Evolutionary conservation across 2,113 vertebrate genomes (phyloP).

Genomic region (Machaerirhynchus nigripectus): DNA sequence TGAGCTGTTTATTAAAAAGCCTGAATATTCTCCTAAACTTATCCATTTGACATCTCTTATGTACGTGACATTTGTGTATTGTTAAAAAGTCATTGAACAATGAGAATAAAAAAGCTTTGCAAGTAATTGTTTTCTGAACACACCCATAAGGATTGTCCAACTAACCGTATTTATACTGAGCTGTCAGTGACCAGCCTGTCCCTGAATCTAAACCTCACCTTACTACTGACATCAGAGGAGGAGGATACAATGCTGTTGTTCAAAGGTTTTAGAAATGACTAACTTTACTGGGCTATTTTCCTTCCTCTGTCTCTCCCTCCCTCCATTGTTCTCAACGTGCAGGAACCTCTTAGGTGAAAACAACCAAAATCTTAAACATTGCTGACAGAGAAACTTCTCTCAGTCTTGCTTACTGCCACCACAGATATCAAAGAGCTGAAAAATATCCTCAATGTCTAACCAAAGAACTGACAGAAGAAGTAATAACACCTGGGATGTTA

Average conservation of each 20-base stretch:
- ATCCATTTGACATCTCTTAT: not conserved
- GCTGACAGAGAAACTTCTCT: not conserved
- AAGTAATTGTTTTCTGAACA: not conserved
- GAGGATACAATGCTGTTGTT: not conserved
- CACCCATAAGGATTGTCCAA: not conserved
- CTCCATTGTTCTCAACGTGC: not conserved
- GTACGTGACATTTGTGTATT: not conserved
- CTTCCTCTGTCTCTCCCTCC: not conserved
- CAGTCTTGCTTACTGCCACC: not conserved
- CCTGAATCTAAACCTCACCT: not conserved
- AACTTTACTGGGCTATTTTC: not conserved
- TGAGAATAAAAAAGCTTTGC: not conserved
- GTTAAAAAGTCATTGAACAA: not conserved
- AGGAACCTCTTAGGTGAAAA: not conserved
- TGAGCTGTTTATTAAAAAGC: not conserved
- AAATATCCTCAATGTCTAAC: not conserved
- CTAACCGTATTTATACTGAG: rapidly evolving
- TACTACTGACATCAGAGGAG: not conserved
- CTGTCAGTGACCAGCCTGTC: not conserved
- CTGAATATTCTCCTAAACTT: not conserved
- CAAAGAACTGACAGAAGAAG: not conserved
- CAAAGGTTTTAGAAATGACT: not conserved
- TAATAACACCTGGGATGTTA: not conserved
- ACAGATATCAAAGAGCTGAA: not conserved
- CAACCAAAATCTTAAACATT: not conserved